phyloP scores from a whole-genome alignment of 1,140 invertebrate species.

The Cherax destructor region DNA sequence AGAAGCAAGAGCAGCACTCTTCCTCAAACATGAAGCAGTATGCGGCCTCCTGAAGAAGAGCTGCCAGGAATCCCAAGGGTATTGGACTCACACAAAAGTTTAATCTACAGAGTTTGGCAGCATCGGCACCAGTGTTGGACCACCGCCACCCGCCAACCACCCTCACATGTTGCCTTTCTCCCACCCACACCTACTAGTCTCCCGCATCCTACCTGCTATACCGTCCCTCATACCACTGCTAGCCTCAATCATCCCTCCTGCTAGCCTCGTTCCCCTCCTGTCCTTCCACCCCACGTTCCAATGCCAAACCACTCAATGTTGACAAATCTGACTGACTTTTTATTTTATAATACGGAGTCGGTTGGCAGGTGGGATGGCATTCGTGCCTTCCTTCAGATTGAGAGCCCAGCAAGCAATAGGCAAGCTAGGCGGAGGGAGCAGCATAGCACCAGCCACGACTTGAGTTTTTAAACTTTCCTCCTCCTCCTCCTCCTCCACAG shows the following conservation, averaged over 20 bases:
- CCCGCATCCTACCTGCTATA: not conserved
- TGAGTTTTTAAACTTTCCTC: not conserved
- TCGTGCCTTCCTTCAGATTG: too few species aligned
- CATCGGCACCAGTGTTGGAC: not conserved
- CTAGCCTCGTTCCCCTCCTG: not conserved
- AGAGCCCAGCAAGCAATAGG: not conserved
- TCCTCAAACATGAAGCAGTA: too few species aligned
- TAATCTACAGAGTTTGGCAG: slow-evolving; percentile 3
- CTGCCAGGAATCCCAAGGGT: not conserved
- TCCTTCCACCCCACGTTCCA: too few species aligned
- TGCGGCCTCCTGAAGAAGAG: not conserved
- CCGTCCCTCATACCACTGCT: not conserved
- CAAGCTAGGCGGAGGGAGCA: not conserved
- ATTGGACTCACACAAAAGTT: slow-evolving; percentile 3
- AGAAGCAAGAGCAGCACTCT: not conserved
- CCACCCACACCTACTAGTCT: too few species aligned
- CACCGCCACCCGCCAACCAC: not conserved
- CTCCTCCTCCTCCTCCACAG: not conserved
- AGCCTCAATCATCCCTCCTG: not conserved
- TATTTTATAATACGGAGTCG: too few species aligned
- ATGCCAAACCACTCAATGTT: too few species aligned
- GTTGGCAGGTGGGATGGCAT: too few species aligned
- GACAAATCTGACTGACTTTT: too few species aligned
- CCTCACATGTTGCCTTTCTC: too few species aligned
- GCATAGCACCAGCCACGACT: not conserved